A percentile compares a stretch with the other conserved stretches of the same genome.
phyloP scores from a whole-genome alignment of 2,888 invertebrate genomes.

The Mythimna albipuncta region DNA sequence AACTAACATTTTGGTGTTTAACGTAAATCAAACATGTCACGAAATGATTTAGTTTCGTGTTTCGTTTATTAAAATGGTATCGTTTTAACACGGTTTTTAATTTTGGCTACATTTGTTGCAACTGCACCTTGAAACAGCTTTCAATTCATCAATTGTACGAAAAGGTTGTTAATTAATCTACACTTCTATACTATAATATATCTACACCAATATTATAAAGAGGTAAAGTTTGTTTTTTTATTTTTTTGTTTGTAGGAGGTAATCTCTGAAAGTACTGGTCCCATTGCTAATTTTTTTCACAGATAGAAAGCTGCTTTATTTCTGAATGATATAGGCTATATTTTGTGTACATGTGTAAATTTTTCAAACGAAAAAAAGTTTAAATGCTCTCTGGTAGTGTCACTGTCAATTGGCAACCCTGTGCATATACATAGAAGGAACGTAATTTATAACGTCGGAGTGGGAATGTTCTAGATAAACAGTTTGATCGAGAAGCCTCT shows the following conservation, averaged over 20 bases:
- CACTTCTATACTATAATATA: too few species aligned
- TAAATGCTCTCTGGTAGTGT: constrained; percentile 47
- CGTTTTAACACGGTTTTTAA: constrained; percentile 11
- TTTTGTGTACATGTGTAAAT: too few species aligned
- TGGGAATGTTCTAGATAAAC: constrained; percentile 77
- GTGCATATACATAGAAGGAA: constrained; percentile 44
- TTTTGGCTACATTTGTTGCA: constrained; percentile 15
- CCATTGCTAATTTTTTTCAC: too few species aligned
- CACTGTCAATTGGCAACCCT: constrained; percentile 73
- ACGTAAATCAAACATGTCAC: constrained; percentile 52
- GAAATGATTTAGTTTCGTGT: constrained; percentile 36
- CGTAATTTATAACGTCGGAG: constrained; percentile 67
- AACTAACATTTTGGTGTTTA: constrained; percentile 44
- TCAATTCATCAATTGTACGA: constrained; percentile 29
- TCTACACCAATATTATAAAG: too few species aligned
- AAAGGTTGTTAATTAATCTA: constrained; percentile 45
- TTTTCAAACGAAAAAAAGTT: constrained; percentile 30
- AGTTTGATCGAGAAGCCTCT: constrained; percentile 81
- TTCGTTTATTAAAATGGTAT: constrained; percentile 34
- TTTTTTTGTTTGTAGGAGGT: too few species aligned
- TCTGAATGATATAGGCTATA: too few species aligned
- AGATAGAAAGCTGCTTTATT: too few species aligned
- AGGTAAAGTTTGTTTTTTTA: too few species aligned
- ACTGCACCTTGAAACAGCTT: constrained; percentile 14
- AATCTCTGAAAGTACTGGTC: too few species aligned